These are phyloP conservation scores for Intellagama lesueurii DNA, from an alignment of 2,797 vertebrate species.

Conservation along the genomic window DNA sequence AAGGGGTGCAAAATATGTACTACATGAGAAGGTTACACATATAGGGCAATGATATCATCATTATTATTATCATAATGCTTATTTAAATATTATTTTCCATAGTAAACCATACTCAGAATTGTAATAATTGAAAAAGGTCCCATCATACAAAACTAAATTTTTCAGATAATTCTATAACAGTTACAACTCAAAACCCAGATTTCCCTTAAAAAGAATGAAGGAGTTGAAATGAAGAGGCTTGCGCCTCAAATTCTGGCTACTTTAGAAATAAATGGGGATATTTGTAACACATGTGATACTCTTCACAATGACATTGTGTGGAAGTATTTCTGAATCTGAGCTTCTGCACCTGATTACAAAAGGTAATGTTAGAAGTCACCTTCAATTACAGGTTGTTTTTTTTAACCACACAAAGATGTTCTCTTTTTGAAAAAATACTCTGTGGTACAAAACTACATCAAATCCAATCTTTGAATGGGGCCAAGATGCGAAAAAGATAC, in stretches of 20 bases:
- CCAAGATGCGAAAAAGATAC: not conserved
- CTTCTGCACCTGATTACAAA: not conserved
- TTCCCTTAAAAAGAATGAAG: not conserved
- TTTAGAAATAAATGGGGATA: not conserved
- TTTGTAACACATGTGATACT: not conserved
- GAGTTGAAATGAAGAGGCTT: not conserved
- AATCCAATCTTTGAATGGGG: not conserved
- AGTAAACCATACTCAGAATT: no score
- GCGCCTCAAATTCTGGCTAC: not conserved
- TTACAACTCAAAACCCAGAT: not conserved
- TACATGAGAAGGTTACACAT: not conserved
- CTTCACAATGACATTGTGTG: not conserved
- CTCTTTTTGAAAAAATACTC: not conserved
- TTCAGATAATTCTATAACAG: no score
- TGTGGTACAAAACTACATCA: not conserved
- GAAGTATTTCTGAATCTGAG: not conserved
- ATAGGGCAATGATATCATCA: not conserved
- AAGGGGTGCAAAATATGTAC: not conserved
- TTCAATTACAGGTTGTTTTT: not conserved
- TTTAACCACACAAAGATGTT: not conserved
- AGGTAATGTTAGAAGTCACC: not conserved
- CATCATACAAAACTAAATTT: no score
- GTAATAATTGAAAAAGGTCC: no score
- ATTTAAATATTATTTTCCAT: no score
- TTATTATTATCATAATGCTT: no score